Evolutionary conservation across 2,797 vertebrate genomes (phyloP).

Genomic region (Rousettus madagascariensis): DNA sequence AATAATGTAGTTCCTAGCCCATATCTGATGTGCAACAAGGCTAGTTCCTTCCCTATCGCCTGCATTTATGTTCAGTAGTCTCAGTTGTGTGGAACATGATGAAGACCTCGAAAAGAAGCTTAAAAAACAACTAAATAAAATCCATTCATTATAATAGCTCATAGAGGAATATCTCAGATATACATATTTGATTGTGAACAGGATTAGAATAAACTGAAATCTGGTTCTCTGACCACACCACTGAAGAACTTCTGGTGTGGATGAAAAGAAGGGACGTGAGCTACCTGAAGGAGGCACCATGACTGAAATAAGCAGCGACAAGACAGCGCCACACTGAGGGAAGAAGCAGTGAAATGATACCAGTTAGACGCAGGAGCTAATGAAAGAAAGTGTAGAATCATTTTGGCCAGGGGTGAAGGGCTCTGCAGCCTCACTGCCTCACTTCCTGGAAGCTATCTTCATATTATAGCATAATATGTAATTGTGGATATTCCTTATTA

Average conservation of each 20-base stretch:
- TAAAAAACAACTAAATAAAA: neutral
- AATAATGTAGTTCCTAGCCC: neutral
- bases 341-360: neutral
- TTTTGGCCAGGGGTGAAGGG: neutral
- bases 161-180: neutral
- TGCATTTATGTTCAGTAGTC: neutral
- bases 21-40: neutral
- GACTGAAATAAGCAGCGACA: neutral
- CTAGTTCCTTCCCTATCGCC: neutral
- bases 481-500: neutral
- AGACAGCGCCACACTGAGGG: rapidly evolving
- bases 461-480: neutral
- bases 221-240: neutral
- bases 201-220: neutral
- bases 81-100: neutral
- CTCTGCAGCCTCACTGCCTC: neutral
- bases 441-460: neutral
- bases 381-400: neutral
- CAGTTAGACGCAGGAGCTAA: neutral
- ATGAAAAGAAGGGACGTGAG: neutral
- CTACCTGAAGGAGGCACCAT: neutral
- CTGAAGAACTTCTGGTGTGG: neutral
- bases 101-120: neutral
- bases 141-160: constrained; percentile 9
- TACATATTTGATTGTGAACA: neutral